These are phyloP conservation scores for Drosophila seclusa DNA, from an alignment of 2,888 invertebrate species.

Conservation along the genomic window DNA sequence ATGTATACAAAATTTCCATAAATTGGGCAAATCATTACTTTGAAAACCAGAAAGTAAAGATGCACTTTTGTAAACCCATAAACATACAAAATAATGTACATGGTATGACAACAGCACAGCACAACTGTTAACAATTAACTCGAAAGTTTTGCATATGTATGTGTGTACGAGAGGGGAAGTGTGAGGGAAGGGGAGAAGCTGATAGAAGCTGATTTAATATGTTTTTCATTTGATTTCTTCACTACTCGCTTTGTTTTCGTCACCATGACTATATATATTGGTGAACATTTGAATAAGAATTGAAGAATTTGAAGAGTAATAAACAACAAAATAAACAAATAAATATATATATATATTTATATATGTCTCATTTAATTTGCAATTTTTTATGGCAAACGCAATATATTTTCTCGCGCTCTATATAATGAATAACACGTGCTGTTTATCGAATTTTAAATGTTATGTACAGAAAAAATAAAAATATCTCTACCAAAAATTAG, in stretches of 20 bases:
- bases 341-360: slow-evolving; percentile 3
- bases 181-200: background rate
- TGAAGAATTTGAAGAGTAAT: too few relatives aligned
- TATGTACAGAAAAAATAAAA: slow-evolving; percentile 19
- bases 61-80: background rate
- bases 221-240: slow-evolving; percentile 54
- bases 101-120: background rate
- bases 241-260: slow-evolving; percentile 29
- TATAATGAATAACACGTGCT: slow-evolving; percentile 30
- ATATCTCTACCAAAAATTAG: slow-evolving; percentile 15
- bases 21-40: background rate
- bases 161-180: background rate
- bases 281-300: background rate
- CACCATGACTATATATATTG: slow-evolving; percentile 42
- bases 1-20: background rate
- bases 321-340: too few relatives aligned
- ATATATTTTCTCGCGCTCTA: slow-evolving; percentile 4
- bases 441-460: slow-evolving; percentile 37
- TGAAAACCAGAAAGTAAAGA: background rate
- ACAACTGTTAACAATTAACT: slow-evolving; percentile 2
- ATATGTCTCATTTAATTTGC: slow-evolving; percentile 11
- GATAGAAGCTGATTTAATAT: background rate
- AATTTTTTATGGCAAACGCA: slow-evolving; percentile 9
- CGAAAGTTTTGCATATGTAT: slow-evolving; percentile 4
- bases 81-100: background rate